Percentiles rank a stretch among this genome's conserved stretches.
Conservation (phyloP, 2,888 invertebrate species). For the Hypena proboscidalis region DNA sequence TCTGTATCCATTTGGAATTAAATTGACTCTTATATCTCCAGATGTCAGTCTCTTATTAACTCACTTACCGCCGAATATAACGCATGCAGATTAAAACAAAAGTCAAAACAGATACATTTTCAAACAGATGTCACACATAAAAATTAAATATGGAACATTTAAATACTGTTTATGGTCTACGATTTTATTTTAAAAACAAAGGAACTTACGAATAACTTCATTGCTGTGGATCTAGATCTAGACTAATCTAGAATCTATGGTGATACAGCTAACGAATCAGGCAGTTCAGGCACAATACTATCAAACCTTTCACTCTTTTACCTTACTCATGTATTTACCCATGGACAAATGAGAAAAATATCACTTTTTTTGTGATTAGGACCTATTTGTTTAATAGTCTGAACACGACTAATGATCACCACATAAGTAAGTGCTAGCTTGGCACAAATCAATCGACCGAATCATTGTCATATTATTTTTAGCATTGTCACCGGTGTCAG, state of each 20-base stretch:
- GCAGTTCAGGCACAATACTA: slow-evolving; percentile 3
- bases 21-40: slow-evolving; percentile 17
- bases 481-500: slow-evolving; percentile 16
- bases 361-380: neutral
- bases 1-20: slow-evolving; percentile 13
- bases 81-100: slow-evolving; percentile 2
- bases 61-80: slow-evolving; percentile 16
- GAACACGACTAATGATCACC: slow-evolving; percentile 29
- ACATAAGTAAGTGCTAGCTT: slow-evolving; percentile 28
- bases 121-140: neutral
- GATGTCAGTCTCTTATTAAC: slow-evolving; percentile 12
- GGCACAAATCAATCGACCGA: slow-evolving; percentile 38
- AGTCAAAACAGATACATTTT: slow-evolving; percentile 1
- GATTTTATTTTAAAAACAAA: neutral
- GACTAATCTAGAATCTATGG: slow-evolving; percentile 1
- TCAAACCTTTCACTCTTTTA: slow-evolving; percentile 3
- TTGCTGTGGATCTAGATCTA: slow-evolving; percentile 2
- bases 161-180: too few species aligned
- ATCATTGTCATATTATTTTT: slow-evolving; percentile 39
- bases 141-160: neutral
- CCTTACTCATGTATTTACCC: slow-evolving; percentile 16
- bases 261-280: slow-evolving; percentile 4
- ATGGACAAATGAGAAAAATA: neutral
- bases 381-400: neutral
- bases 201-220: slow-evolving; percentile 11